A percentile compares a stretch with the other conserved stretches of the same genome.
These are phyloP conservation scores for Perizoma affinitatum DNA, from an alignment of 2,888 invertebrate genomes.

Conservation along the genomic window DNA sequence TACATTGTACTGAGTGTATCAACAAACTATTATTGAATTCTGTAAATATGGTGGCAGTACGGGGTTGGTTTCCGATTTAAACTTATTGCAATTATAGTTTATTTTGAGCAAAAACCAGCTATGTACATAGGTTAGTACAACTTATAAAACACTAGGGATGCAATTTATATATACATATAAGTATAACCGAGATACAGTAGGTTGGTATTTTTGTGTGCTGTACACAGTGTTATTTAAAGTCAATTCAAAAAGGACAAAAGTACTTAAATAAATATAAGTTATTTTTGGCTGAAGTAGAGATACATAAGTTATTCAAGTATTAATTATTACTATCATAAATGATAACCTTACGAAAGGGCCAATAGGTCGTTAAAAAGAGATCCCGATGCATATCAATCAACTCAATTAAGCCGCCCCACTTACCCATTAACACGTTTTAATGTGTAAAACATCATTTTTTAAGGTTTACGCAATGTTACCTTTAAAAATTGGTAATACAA, in stretches of 20 bases:
- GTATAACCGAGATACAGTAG: too few relatives aligned
- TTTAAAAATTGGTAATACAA: conserved; percentile 64
- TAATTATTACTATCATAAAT: conserved; percentile 9
- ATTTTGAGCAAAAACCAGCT: too few relatives aligned
- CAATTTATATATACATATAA: too few relatives aligned
- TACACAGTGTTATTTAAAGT: too few relatives aligned
- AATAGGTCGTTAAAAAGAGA: conserved; percentile 41
- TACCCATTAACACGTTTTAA: conserved; percentile 70
- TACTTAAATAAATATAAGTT: too few relatives aligned
- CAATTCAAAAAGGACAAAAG: too few relatives aligned
- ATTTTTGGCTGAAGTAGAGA: too few relatives aligned
- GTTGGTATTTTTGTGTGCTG: too few relatives aligned
- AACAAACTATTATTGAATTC: conserved; percentile 32
- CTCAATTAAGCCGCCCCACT: conserved; percentile 68
- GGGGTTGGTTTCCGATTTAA: neutral
- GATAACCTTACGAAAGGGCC: conserved; percentile 10
- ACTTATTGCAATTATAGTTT: too few relatives aligned
- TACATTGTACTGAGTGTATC: conserved; percentile 57
- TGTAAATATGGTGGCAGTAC: conserved; percentile 2
- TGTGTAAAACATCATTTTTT: conserved; percentile 64
- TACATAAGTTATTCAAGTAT: neutral
- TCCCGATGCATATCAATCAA: conserved; percentile 67
- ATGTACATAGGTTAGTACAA: too few relatives aligned
- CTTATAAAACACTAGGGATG: too few relatives aligned
- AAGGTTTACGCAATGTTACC: conserved; percentile 56